Evolutionary conservation across 2,888 invertebrate species (phyloP).

Genomic region (Sphaerophoria rueppellii): DNA sequence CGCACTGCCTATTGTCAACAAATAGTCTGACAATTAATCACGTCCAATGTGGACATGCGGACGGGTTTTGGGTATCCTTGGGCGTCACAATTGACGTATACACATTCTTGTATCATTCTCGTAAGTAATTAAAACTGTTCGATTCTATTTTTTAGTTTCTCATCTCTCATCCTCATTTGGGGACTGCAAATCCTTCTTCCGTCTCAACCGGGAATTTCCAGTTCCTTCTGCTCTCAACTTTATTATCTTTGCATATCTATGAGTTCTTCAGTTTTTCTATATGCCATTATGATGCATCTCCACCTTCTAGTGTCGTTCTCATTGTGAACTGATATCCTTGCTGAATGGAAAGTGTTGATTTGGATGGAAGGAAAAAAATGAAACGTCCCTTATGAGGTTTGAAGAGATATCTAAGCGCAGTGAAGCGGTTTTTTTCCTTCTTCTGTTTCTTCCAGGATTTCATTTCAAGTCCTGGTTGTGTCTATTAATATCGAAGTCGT

Average conservation of each 20-base stretch:
- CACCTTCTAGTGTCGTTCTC: not conserved
- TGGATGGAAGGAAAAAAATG: constrained; percentile 9
- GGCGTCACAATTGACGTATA: not conserved
- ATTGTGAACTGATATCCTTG: constrained; percentile 13
- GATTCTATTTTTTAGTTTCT: constrained; percentile 8
- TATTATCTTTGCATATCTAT: constrained; percentile 32
- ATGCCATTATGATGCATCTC: constrained; percentile 32
- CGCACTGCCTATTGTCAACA: constrained; percentile 60
- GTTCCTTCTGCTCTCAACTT: constrained; percentile 16
- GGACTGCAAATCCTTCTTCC: constrained; percentile 10
- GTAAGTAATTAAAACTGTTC: constrained; percentile 58
- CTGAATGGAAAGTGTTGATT: constrained; percentile 23
- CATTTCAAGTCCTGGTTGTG: constrained; percentile 36
- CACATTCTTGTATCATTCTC: constrained; percentile 22
- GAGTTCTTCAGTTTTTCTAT: not conserved
- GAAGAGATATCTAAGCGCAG: constrained; percentile 32
- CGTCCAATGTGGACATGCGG: constrained; percentile 3
- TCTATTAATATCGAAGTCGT: constrained; percentile 59
- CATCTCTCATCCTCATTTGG: not conserved
- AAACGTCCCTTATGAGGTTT: constrained; percentile 30
- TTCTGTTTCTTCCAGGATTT: constrained; percentile 9
- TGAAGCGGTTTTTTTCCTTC: constrained; percentile 20
- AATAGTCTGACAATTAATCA: constrained; percentile 55
- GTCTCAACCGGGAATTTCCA: constrained; percentile 10
- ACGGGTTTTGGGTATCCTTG: constrained; percentile 9